Evolutionary conservation across 1,140 invertebrate species (phyloP), one percentile per base, ranked within the genome.

Genomic region (Zaprionus ghesquierei): DNA sequence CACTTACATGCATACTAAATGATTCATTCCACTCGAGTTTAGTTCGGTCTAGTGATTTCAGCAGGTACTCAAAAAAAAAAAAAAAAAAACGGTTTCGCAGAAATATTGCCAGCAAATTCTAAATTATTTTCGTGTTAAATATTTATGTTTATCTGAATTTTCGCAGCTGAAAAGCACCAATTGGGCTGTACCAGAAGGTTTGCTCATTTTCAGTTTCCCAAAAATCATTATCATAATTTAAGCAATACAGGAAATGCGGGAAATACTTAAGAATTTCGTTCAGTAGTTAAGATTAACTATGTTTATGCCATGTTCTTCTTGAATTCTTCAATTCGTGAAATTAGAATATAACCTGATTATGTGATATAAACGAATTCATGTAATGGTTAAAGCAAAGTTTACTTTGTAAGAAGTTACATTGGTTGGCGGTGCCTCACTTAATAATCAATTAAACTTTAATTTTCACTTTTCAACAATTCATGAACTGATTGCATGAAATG

Each of bases 121-220:
- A 27, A 59, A 60, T 20, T 22, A 31, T 31, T 3, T 22, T 12
- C 18, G 6, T 5, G 6, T 6, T 27, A 49, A 60, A 60, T 60
- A 60, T 60, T 49, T 60, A 22, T 60, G 41, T 60, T 31, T 44
- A 23, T 5, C 12, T 2, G 4, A 31, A 49, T 46, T 22, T 60
- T 22, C 23, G 33, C 38, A 60, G 41, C 2, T 31, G 12, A 10
- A 49, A 59, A 22, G n/a, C 25, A 58, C 10, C 12, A 22, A 31
- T 46, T 29, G 5, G n/a, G 35, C 15, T 25, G n/a, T 41, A n/a
- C 20, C 10, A 33, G n/a, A 33, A 31, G 38, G 10, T 27, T 35
- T 44, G 35, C 55, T 18, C n/a, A 44, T 44, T n/a, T 15, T 13
- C 22, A 10, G n/a, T 10, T 44, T 44, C 15, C 13, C 5, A 46